phyloP scores from a whole-genome alignment of 2,113 vertebrate species.

The Hippolais icterina region DNA sequence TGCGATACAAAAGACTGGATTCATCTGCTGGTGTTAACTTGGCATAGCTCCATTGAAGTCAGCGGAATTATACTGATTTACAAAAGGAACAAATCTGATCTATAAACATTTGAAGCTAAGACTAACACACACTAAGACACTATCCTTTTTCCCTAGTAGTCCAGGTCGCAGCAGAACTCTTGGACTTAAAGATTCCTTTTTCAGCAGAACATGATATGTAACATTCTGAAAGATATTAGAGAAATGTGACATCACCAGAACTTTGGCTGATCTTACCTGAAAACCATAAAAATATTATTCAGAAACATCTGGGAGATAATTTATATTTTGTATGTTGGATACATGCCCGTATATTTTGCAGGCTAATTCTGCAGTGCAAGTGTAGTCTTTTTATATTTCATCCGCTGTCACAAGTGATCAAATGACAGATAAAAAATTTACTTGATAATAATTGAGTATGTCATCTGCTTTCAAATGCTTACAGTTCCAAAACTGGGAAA shows the following conservation, averaged over 20 bases:
- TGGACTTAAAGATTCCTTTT: neutral
- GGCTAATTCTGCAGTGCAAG: neutral
- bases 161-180: neutral
- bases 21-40: neutral
- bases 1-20: neutral
- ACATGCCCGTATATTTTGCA: neutral
- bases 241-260: neutral
- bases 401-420: neutral
- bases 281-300: neutral
- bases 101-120: neutral
- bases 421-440: constrained; percentile 36
- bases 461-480: constrained; percentile 42
- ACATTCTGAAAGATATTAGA: neutral
- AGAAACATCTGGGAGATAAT: neutral
- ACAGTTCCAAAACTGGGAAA: neutral
- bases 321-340: neutral
- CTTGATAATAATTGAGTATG: constrained; percentile 35
- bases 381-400: constrained; percentile 29
- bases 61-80: neutral
- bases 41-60: neutral
- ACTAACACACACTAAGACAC: neutral
- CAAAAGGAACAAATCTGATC: neutral
- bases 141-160: neutral
- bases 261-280: neutral
- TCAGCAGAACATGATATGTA: neutral